These are phyloP conservation scores for Cryptoprocta ferox DNA, from an alignment of 2,797 vertebrate genomes.

Conservation along the genomic window DNA sequence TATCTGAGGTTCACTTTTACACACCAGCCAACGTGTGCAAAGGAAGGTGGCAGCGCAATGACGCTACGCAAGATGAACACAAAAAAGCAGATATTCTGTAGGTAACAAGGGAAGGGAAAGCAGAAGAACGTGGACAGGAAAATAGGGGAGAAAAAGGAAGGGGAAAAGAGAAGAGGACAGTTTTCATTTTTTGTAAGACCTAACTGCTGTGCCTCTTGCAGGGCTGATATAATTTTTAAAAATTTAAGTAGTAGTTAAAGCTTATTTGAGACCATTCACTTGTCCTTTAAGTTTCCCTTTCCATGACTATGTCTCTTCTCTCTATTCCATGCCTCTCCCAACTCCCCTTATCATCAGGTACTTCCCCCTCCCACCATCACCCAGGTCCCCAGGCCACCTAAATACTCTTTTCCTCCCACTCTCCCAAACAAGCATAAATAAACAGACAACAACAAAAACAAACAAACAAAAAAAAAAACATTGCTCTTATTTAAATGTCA, in stretches of 20 bases:
- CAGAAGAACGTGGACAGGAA: too few relatives aligned
- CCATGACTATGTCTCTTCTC: background rate
- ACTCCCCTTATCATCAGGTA: background rate
- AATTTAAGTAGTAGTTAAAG: background rate
- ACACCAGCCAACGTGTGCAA: background rate
- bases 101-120: background rate
- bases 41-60: background rate
- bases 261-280: background rate
- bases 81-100: background rate
- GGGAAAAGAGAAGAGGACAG: background rate
- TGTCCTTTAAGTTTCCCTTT: background rate
- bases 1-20: background rate
- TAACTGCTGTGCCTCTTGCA: background rate
- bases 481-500: constrained; percentile 6
- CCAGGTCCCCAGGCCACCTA: background rate
- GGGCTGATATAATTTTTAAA: background rate
- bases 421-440: background rate
- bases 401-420: background rate
- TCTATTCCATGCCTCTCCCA: background rate
- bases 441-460: background rate
- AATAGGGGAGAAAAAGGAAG: background rate
- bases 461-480: background rate
- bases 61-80: background rate
- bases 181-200: background rate
- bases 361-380: background rate